These are phyloP conservation scores for Nothura maculosa DNA, from an alignment of 2,797 vertebrate genomes.

Conservation along the genomic window DNA sequence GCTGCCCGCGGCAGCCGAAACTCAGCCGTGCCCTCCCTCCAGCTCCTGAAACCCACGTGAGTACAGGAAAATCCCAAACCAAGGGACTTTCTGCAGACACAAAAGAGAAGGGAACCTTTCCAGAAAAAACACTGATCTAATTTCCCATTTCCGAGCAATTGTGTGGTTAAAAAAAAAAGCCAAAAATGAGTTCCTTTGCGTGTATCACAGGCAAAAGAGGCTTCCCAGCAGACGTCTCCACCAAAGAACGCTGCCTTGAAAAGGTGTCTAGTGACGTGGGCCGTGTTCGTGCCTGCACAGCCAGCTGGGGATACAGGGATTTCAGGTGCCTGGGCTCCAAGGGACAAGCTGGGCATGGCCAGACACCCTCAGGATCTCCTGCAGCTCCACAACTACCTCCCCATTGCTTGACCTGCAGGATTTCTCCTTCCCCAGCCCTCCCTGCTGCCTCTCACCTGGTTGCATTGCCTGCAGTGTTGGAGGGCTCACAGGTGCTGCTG, in stretches of 20 bases:
- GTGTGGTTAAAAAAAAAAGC: neutral
- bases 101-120: neutral
- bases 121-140: neutral
- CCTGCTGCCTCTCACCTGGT: neutral
- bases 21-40: neutral
- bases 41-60: neutral
- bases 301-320: neutral
- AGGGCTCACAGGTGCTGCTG: neutral
- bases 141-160: neutral
- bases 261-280: neutral
- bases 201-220: neutral
- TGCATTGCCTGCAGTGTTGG: rapidly evolving
- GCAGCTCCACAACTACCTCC: neutral
- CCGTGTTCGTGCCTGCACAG: neutral
- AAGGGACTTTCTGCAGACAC: neutral
- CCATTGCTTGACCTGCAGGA: rapidly evolving
- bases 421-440: neutral
- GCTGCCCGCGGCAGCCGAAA: neutral
- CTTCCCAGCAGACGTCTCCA: neutral
- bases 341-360: neutral
- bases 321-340: rapidly evolving
- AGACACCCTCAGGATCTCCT: too few relatives aligned
- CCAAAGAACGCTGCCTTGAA: neutral
- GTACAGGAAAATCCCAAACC: neutral
- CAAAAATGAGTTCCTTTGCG: neutral